These are phyloP conservation scores for Pollicipes pollicipes DNA, from an alignment of 1,140 invertebrate genomes.

Conservation along the genomic window DNA sequence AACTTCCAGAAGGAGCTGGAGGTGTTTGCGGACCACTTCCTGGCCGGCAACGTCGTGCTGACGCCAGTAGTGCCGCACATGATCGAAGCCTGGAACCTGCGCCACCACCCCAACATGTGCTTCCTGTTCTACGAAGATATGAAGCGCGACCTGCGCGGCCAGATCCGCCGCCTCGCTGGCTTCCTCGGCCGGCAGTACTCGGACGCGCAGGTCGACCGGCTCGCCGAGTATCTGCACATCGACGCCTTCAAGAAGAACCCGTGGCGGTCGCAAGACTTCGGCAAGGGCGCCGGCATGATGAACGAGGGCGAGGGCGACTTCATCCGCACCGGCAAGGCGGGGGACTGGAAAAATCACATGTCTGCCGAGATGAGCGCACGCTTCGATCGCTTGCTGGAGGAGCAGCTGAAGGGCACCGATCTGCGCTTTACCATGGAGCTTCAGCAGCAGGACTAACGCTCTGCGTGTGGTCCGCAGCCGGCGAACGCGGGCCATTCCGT, in stretches of 20 bases:
- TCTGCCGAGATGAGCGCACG: background rate
- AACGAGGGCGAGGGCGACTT: background rate
- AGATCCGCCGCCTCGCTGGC: background rate
- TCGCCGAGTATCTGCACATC: background rate
- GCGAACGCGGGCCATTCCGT: too few species aligned
- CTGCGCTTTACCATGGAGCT: background rate
- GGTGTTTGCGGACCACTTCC: constrained; percentile 12
- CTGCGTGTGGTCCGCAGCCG: too few species aligned
- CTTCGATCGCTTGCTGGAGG: background rate
- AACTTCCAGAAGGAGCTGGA: constrained; percentile 11
- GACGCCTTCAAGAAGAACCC: background rate
- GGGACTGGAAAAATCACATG: background rate
- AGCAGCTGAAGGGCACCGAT: background rate
- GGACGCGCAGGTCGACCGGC: background rate
- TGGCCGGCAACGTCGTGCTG: constrained; percentile 9
- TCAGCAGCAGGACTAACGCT: background rate
- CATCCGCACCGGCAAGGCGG: background rate
- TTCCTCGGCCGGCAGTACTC: background rate
- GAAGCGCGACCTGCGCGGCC: constrained; percentile 32
- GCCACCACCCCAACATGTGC: constrained; percentile 51
- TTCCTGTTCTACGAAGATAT: constrained; percentile 73
- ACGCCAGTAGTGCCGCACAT: constrained; percentile 13
- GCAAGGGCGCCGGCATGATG: background rate
- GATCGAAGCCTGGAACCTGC: constrained; percentile 44
- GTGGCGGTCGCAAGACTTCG: background rate